Evolutionary conservation across 2,797 vertebrate genomes (phyloP).

Genomic region (Tapera naevia): DNA sequence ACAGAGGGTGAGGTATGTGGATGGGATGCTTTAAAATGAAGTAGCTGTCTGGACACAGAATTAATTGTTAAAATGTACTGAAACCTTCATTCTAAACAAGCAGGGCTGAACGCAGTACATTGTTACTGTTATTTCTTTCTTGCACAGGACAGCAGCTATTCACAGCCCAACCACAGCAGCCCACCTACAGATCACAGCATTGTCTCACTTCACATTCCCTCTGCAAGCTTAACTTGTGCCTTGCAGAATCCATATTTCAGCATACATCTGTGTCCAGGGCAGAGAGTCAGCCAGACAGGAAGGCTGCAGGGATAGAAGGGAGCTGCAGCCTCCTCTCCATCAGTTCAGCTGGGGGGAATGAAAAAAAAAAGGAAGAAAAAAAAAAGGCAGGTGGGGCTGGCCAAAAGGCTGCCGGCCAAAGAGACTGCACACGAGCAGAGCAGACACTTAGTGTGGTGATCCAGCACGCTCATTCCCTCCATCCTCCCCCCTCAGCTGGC

Average conservation of each 20-base stretch:
- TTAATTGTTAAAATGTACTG: not conserved
- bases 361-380: not conserved
- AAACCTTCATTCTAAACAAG: not conserved
- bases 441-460: not conserved
- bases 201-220: not conserved
- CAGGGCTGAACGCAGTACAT: not conserved
- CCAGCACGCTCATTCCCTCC: not conserved
- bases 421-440: conserved; percentile 18
- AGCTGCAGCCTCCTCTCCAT: not conserved
- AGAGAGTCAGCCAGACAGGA: conserved; percentile 51
- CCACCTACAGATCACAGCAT: not conserved
- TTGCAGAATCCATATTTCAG: not conserved
- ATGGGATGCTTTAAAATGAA: rapidly evolving
- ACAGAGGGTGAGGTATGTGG: not conserved
- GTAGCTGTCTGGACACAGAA: not conserved
- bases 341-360: not conserved
- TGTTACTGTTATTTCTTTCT: not conserved
- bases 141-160: not conserved
- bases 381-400: not conserved
- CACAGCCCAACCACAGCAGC: not conserved
- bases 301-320: conserved; percentile 21
- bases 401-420: conserved; percentile 14
- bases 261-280: conserved; percentile 11
- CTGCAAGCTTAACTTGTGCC: not conserved
- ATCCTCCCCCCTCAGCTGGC: not conserved